Conservation (phyloP, 2,888 invertebrate species). For the Drymonia ruficornis region DNA sequence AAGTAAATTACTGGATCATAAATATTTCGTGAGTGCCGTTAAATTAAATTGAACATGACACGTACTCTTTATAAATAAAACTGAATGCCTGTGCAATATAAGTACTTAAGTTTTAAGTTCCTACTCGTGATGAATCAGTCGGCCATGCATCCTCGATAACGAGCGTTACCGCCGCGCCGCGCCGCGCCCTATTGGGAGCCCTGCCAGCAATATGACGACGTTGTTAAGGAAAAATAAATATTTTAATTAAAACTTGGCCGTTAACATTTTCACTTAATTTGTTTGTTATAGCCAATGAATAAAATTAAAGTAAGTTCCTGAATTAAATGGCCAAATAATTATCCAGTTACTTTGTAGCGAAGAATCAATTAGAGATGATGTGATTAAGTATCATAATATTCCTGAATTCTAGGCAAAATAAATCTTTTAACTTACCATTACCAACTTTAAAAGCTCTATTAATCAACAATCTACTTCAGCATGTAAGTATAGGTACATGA, state of each 20-base stretch:
- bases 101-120: not conserved
- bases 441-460: too few relatives aligned
- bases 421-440: too few relatives aligned
- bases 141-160: not conserved
- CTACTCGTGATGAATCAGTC: not conserved
- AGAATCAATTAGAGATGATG: too few relatives aligned
- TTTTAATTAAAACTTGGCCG: slow-evolving; percentile 3
- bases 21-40: too few relatives aligned
- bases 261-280: not conserved
- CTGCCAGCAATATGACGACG: not conserved
- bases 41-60: not conserved
- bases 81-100: not conserved
- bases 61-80: not conserved
- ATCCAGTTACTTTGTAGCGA: too few relatives aligned
- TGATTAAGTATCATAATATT: too few relatives aligned
- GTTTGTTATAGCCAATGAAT: not conserved
- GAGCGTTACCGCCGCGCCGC: not conserved
- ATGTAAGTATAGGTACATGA: not conserved
- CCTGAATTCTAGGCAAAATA: too few relatives aligned
- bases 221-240: not conserved
- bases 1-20: too few relatives aligned
- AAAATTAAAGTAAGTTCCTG: not conserved
- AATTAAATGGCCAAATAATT: not conserved
- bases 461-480: too few relatives aligned
- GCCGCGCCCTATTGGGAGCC: slow-evolving; percentile 1